Base-by-base conservation (phyloP, 2,888 invertebrate species). In the Belgica antarctica region DNA sequence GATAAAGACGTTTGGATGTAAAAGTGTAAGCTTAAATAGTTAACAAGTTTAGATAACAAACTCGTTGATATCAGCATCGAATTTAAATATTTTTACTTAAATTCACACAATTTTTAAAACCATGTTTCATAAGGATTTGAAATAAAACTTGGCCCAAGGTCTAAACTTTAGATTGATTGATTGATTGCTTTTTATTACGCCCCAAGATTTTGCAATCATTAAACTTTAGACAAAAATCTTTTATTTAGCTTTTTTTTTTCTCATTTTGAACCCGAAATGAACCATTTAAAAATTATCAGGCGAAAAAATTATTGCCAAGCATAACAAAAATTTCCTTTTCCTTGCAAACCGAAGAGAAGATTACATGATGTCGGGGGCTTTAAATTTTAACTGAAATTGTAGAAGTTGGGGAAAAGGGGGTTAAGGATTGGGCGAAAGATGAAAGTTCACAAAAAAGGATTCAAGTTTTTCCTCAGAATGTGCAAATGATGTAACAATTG, bases 211-310 rank as follows among this genome's bases (percentile, higher is more conserved):
- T n/a, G n/a, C n/a, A n/a, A n/a, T n/a, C n/a, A n/a, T n/a, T n/a
- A n/a, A n/a, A 52, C 52, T 52, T 52, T 52, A 17, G 52, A 31
- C n/a, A n/a, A 17, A 52, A 17, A 22, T 52, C 52, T 52, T 52
- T 52, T 52, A 52, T 52, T 52, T 17, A 22, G 52, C 52, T 52
- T 52, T 17, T 17, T 52, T 22, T 52, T 52, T 52, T 22, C 22
- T 17, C 52, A n/a, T n/a, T n/a, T n/a, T n/a, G n/a, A n/a, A n/a
- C 52, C 52, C 2, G 22, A 52, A 52, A 22, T 52, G 52, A 52
- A n/a, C 52, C 41, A 52, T 52, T 52, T 52, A 52, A 52, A 22
- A 52, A 52, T 52, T 22, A 52, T 52, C 52, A 52, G 22, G 52
- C 17, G 52, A 52, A n/a, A 52, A 52, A 52, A 52, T 52, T 52